Conservation (phyloP, 2,113 vertebrate species). For the Aegithalos caudatus region DNA sequence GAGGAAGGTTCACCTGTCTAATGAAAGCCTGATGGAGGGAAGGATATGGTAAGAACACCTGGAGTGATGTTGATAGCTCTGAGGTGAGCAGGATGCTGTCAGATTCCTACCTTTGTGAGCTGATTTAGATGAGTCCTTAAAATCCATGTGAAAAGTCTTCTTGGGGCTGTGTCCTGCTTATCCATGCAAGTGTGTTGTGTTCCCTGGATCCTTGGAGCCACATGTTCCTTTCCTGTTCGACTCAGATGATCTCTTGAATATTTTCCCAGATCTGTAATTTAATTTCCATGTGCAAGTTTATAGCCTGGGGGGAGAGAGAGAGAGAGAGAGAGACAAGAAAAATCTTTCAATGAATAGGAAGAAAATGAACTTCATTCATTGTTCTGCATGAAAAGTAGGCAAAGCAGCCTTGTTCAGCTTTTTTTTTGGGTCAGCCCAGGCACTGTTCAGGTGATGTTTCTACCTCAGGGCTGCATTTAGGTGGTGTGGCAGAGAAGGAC, state of each 20-base stretch:
- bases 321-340: neutral
- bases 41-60: neutral
- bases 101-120: neutral
- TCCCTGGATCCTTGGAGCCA: neutral
- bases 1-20: neutral
- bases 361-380: neutral
- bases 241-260: neutral
- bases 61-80: neutral
- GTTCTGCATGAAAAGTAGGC: neutral
- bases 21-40: neutral
- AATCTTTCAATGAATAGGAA: neutral
- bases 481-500: neutral
- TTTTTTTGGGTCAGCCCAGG: neutral
- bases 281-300: neutral
- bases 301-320: neutral
- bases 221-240: neutral
- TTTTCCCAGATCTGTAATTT: constrained; percentile 36
- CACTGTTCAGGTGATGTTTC: neutral
- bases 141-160: neutral
- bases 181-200: neutral
- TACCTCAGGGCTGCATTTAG: neutral
- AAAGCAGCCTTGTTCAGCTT: neutral
- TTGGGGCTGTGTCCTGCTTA: neutral
- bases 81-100: neutral
- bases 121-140: neutral